A percentile compares a stretch with the other conserved stretches of the same genome.
These are phyloP conservation scores for Chrysochloris asiatica DNA, from an alignment of 2,113 vertebrate genomes.

Conservation along the genomic window DNA sequence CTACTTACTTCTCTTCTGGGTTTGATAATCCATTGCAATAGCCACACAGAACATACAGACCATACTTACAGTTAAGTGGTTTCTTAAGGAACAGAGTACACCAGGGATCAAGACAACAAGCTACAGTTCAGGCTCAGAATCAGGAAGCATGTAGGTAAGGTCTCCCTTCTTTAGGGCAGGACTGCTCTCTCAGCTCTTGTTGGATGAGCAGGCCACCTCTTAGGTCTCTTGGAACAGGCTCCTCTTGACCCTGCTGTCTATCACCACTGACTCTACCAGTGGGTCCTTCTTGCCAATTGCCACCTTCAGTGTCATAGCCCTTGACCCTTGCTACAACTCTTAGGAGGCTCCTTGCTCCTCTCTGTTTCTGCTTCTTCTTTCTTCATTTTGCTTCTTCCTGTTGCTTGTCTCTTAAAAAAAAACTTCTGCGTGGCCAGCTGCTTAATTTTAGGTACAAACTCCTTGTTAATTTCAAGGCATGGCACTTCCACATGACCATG, in stretches of 20 bases:
- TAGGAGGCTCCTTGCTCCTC: neutral
- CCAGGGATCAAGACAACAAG: neutral
- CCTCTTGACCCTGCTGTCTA: neutral
- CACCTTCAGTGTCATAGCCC: neutral
- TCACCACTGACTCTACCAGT: neutral
- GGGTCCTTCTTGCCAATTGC: neutral
- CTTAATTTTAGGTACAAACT: too few relatives aligned
- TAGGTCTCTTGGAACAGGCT: neutral
- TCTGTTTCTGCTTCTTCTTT: neutral
- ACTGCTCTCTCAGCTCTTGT: neutral
- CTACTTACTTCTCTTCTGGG: too few relatives aligned
- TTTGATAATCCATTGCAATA: too few relatives aligned
- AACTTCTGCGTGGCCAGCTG: neutral
- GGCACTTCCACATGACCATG: neutral
- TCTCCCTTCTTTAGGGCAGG: too few relatives aligned
- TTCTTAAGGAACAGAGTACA: neutral
- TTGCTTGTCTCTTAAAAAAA: neutral
- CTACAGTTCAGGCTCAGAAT: neutral
- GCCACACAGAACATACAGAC: too few relatives aligned
- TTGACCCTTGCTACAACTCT: neutral
- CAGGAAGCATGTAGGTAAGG: neutral
- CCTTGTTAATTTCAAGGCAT: neutral
- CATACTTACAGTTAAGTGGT: too few relatives aligned
- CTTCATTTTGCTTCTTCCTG: neutral
- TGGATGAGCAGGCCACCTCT: neutral